Base-by-base conservation (phyloP, 2,888 invertebrate genomes). In the Agrotis segetum region DNA sequence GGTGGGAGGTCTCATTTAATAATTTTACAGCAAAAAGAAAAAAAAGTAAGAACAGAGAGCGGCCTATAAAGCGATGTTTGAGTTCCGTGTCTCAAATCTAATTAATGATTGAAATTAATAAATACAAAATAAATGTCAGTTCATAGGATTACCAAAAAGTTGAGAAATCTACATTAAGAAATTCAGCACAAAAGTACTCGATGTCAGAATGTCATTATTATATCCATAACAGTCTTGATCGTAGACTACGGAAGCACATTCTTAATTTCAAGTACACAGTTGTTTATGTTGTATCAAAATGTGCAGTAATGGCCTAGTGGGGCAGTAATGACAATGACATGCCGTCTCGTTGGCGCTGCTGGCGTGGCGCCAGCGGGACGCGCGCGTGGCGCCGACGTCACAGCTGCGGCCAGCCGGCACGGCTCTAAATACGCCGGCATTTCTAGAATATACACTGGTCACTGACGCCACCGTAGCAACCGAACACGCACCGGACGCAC, bases 281-380 rank as follows among this genome's bases (percentile, higher is more conserved):
- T 88, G 85, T 89, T 87, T 85, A 77, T 84, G 76, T 82, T 71
- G 70, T 76, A 81, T 85, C 81, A 79, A 84, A 87, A 86, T 82
- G 83, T 88, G 87, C 85, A 87, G 81, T 80, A 59, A 87, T 87
- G 86, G 85, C 84, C 85, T 86, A 89, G 85, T 87, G 85, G 77
- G 77, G 74, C 79, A 69, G 81, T 82, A 81, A 82, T 85, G 88
- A 89, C 90, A 93, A 91, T 93, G 92, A 92, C 92, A 92, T 85
- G 88, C 88, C 85, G 91, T 89, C 90, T 90, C 87, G 84, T 80
- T 82, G 76, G 52, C 5, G 3, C 4, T 94, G 3, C 14, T 95
- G 95, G 85, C 74, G 65, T 74, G 88, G 81, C 21, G 92, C 95
- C 95, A 95, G 85, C 70, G 67, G 77, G 90, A 77, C 90, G 91